Evolutionary conservation across 2,113 vertebrate species (phyloP).

Genomic region (rat (Rattus norvegicus)): DNA sequence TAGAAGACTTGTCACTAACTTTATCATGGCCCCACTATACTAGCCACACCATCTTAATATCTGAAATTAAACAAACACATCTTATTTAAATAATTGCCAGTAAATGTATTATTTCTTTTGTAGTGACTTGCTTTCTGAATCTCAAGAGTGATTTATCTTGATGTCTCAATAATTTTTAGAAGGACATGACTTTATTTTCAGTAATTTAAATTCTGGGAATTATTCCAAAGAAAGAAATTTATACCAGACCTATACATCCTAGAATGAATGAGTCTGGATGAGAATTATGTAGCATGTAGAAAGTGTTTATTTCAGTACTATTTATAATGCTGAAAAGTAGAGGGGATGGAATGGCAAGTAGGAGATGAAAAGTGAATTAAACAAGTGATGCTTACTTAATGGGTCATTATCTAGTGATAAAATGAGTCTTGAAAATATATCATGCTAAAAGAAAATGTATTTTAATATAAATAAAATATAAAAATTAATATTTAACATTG

Average conservation of each 20-base stretch:
- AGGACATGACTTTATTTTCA: constrained; percentile 29
- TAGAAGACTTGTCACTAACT: background rate
- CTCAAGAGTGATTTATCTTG: constrained; percentile 58
- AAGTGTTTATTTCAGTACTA: constrained; percentile 57
- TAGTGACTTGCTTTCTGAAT: constrained; percentile 37
- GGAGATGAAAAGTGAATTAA: constrained; percentile 58
- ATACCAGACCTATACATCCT: constrained; percentile 22
- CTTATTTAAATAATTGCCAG: constrained; percentile 33
- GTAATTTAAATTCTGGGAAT: constrained; percentile 75
- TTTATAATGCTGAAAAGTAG: constrained; percentile 39
- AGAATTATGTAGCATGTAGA: constrained; percentile 53
- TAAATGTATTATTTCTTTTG: background rate
- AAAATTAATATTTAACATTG: constrained; percentile 46
- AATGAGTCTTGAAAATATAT: constrained; percentile 46
- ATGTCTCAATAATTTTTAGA: constrained; percentile 63
- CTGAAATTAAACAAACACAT: background rate
- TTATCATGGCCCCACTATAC: background rate
- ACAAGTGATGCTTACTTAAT: constrained; percentile 50
- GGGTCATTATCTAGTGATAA: constrained; percentile 44
- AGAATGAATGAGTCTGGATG: constrained; percentile 57
- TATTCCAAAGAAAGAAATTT: constrained; percentile 71
- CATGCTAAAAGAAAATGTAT: constrained; percentile 3
- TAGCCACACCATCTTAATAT: background rate
- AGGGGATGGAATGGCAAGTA: constrained; percentile 47
- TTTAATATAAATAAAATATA: constrained; percentile 18